Base-by-base conservation (phyloP, 64 coral and sea anemone species). In the Montipora sp. region DNA sequence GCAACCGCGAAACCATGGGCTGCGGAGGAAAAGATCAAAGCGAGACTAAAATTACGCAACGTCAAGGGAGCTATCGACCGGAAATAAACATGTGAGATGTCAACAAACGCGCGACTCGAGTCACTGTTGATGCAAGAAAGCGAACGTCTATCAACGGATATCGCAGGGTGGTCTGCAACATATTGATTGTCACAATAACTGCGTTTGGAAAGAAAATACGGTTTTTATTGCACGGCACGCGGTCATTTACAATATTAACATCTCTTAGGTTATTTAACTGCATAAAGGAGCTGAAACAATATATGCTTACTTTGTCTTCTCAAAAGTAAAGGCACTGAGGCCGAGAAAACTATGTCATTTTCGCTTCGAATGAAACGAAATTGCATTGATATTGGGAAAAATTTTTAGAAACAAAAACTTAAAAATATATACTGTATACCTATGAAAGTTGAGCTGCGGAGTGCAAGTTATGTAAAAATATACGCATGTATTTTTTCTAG, bases 171-270 rank as follows among this genome's bases (percentile, higher is more conserved):
- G 82, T 72, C 82, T 85, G 82, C 47, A 8, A 16, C 68, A 46
- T 71, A 59, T 85, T 85, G 82, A 27, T 72, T 49, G 82, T 71
- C 82, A 85, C 47, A 70, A 72, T 85, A 72, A 49, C 63, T 15
- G n/a, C 18, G 71, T 85, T 85, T 85, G 47, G 8, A 85, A 46
- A 85, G 82, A 85, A 85, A 85, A 85, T 72, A 72, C 19, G 44
- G 82, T 27, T 59, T 83, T 83, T 83, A 67, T 67, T 83, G 59
- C 18, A 69, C 21, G 15, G 46, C 8, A 51, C 6, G 65, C 18
- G 65, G 65, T 72, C 82, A 47, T 72, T 72, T 71, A 85, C 82
- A 85, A 85, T 85, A 70, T 85, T 85, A 70, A 85, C 80, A 83
- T 65, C 65, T 85, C 46, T 8, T 5, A 71, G 82, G 65, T 45